These are phyloP conservation scores for Gortyna flavago DNA, from an alignment of 2,888 invertebrate species.

Conservation along the genomic window DNA sequence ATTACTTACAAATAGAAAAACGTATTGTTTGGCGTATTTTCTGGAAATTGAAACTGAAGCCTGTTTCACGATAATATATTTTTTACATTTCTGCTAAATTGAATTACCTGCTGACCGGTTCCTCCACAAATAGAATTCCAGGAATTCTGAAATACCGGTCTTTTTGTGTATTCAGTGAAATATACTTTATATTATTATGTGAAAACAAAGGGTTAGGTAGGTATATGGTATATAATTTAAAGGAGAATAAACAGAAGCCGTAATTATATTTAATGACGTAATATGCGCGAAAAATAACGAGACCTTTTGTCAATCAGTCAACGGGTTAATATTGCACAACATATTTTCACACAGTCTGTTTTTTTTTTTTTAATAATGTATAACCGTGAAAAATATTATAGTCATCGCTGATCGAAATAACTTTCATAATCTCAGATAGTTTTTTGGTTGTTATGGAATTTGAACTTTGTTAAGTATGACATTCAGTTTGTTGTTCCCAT, in stretches of 20 bases:
- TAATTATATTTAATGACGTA: conserved; percentile 49
- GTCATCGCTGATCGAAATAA: background rate
- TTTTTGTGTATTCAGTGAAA: background rate
- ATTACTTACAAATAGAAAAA: background rate
- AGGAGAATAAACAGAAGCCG: conserved; percentile 50
- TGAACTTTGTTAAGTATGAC: background rate
- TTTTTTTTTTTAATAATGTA: background rate
- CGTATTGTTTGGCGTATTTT: background rate
- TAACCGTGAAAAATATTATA: background rate
- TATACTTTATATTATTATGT: background rate
- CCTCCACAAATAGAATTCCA: background rate
- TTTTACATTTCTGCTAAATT: background rate
- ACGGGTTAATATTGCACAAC: conserved; percentile 14
- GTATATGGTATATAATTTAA: conserved; percentile 13
- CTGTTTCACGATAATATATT: background rate
- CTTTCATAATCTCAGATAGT: background rate
- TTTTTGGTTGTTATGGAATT: background rate
- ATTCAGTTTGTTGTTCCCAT: background rate
- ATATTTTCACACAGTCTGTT: background rate
- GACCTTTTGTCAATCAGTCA: conserved; percentile 34
- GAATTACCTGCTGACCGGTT: background rate
- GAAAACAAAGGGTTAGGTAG: background rate
- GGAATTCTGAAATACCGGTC: background rate
- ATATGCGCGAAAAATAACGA: conserved; percentile 46
- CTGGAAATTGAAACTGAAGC: background rate